Evolutionary conservation across 2,888 invertebrate species (phyloP), one percentile per base, ranked within the genome.

Genomic region (Liopterus haemorrhoidalis): DNA sequence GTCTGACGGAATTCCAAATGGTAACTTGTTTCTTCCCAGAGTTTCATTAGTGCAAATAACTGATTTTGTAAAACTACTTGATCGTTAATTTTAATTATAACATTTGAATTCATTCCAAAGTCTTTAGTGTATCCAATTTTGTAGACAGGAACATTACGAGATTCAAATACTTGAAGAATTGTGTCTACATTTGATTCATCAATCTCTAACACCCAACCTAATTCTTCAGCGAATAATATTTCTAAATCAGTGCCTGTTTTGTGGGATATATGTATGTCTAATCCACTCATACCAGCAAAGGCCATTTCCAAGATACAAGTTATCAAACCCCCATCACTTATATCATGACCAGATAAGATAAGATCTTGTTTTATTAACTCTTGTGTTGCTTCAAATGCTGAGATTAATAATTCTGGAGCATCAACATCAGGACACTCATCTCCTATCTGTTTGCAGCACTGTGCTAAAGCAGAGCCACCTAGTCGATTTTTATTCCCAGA

Each of bases 1-100:
- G 88, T 82, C 69, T 97, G 97, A 9, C 81, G 74, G 50, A 81
- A 73, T 64, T 97, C 97, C 40, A 99, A 66, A 53, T 81, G 81
- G 63, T 86, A 93, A 67, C 95, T 94, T 0, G 95, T 96, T 63
- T 91, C 90, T 66, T 97, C 97, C 97, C 97, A 99, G 62, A 84
- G 77, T 59, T 81, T 78, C 66, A 87, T 82, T 27, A 93, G 70
- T 0, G 77, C 70, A 20, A 79, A 70, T 41, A 92, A 74, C 9
- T 73, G 70, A 3, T 77, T 77, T 45, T 79, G 70, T 2, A 92
- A 60, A 5, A 85, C 75, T 40, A 70, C 59, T 31, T 69, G 61
- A 6, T 75, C 76, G 49, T 80, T 79, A 1, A 83, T 74, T 31
- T 70, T 69, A n/a, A 88, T 61, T 22, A 58, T 57, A 58, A 76